Percentiles rank a stretch among this genome's conserved stretches.
Evolutionary conservation across 2,113 vertebrate genomes (phyloP).

Genomic region (Scalopus aquaticus): DNA sequence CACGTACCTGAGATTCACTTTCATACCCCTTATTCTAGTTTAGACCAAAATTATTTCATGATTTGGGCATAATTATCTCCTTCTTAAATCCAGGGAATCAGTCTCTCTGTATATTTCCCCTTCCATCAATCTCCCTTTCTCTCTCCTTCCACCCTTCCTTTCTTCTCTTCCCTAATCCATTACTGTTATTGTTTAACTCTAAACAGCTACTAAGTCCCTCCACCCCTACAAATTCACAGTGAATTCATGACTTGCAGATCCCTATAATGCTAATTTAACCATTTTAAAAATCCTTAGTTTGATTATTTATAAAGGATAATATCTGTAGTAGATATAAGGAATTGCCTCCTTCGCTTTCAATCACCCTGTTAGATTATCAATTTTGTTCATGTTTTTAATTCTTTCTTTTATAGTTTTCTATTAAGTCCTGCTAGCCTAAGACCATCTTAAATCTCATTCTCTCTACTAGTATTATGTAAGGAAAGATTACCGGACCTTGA

Average conservation of each 20-base stretch:
- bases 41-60: background rate
- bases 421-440: background rate
- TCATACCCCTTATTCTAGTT: background rate
- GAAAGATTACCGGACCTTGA: background rate
- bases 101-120: background rate
- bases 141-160: fast-evolving
- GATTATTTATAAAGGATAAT: background rate
- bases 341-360: background rate
- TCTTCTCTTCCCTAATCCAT: background rate
- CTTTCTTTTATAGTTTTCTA: background rate
- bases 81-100: background rate
- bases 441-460: background rate
- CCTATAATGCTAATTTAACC: background rate
- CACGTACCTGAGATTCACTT: background rate
- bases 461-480: background rate
- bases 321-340: background rate
- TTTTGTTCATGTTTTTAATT: background rate
- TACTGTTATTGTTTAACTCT: background rate
- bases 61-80: background rate
- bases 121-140: background rate
- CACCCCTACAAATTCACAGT: background rate
- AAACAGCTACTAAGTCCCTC: background rate
- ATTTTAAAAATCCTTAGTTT: background rate
- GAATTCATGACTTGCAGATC: background rate
- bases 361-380: background rate